Base-by-base conservation (phyloP, 2,113 vertebrate genomes). In the Siniperca chuatsi region DNA sequence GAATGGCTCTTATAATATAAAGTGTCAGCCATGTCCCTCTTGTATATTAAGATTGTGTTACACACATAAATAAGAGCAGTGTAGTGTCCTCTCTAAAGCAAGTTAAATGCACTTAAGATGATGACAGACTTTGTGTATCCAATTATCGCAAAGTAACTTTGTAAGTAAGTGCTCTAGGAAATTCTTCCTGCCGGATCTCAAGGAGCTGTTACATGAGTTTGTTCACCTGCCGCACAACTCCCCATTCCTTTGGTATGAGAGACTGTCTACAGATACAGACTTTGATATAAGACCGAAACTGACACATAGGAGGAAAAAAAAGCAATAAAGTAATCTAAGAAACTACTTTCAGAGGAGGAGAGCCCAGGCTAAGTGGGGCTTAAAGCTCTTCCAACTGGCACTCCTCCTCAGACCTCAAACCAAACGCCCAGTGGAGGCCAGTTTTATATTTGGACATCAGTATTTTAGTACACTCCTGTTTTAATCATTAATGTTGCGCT, bases 401-500 rank as follows among this genome's bases (percentile, higher is more conserved):
- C 75, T 87, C 69, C 75, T 70, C 71, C 79, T 83, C 42, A 79
- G 71, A 89, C 88, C 87, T 84, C 89, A 91, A 81, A 90, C 73
- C 65, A 81, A 84, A 88, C 60, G 55, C 70, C 75, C 62, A 73
- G 57, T 50, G 12, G 70, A 86, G 68, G 81, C 89, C 76, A 60
- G 48, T 75, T 87, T 91, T 92, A 87, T 84, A 86, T 92, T 85
- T 89, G 75, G 68, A 76, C 76, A 79, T 80, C 68, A 44, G 84
- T 88, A 87, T 89, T 90, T 90, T 78, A 73, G 37, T 65, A 44
- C 78, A 55, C 71, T 79, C 55, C 76, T 91, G 85, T 82, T 93
- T 93, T 85, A 78, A 86, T 92, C 90, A 93, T 92, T 88, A 87
- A 88, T 90, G 84, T 57, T 65, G 8, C 70, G 42, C 74, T 76